Percentiles rank a stretch among this genome's conserved stretches.
Evolutionary conservation across 2,888 invertebrate genomes (phyloP).

Genomic region (Campoplex capitator): DNA sequence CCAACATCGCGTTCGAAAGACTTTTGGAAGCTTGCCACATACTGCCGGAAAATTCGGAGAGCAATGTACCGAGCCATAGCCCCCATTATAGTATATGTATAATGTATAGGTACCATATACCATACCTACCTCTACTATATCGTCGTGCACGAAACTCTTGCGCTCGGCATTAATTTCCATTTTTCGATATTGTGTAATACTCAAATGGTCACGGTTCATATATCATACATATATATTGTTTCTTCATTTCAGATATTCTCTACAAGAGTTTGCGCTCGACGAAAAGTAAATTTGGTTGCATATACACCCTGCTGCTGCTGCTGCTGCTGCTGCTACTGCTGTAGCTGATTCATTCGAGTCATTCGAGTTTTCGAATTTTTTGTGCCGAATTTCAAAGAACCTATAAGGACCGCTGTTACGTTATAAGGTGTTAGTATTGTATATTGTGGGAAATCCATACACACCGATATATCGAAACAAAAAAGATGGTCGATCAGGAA

Average conservation of each 20-base stretch:
- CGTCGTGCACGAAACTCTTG: constrained; percentile 56
- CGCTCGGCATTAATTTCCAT: constrained; percentile 71
- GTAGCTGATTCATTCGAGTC: too few relatives aligned
- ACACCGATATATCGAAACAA: too few relatives aligned
- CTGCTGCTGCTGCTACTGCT: too few relatives aligned
- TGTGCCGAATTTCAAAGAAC: too few relatives aligned
- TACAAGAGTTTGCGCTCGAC: not conserved
- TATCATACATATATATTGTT: not conserved
- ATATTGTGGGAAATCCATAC: too few relatives aligned
- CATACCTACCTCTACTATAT: not conserved
- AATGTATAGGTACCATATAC: not conserved
- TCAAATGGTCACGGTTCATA: not conserved
- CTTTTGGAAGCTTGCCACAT: constrained; percentile 71
- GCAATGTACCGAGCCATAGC: constrained; percentile 27
- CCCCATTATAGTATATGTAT: constrained; percentile 39
- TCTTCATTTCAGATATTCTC: not conserved
- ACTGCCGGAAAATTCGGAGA: constrained; percentile 49
- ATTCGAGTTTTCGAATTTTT: not conserved
- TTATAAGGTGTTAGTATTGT: too few relatives aligned
- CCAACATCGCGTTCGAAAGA: constrained; percentile 67
- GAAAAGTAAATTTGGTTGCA: not conserved
- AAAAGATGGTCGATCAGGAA: too few relatives aligned
- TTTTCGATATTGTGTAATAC: constrained; percentile 25
- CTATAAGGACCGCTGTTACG: not conserved
- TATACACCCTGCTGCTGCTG: too few relatives aligned